These are phyloP conservation scores for Labeo rohita DNA, from an alignment of 2,113 vertebrate species.

Conservation along the genomic window DNA sequence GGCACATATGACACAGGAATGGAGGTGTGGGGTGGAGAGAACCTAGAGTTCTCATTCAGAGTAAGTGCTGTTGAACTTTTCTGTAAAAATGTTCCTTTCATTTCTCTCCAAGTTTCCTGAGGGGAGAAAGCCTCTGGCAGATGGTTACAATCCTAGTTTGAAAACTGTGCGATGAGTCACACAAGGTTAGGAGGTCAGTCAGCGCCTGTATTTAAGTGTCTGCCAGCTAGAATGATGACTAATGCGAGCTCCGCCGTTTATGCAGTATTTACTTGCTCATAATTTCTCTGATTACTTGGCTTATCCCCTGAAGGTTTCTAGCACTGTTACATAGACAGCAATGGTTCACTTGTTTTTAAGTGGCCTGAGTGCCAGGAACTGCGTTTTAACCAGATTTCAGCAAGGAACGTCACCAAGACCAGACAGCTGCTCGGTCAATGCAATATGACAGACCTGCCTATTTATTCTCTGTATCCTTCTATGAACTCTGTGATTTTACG, in stretches of 20 bases:
- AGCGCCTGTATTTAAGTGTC: conserved; percentile 33
- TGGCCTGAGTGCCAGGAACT: not conserved
- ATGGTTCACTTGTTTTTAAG: not conserved
- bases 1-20: conserved; percentile 98
- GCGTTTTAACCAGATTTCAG: not conserved
- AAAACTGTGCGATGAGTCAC: conserved; percentile 35
- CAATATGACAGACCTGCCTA: conserved; percentile 37
- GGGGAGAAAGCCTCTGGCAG: not conserved
- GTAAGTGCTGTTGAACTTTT: conserved; percentile 73
- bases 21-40: conserved; percentile 99
- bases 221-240: conserved; percentile 9
- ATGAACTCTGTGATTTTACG: not conserved
- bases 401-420: not conserved
- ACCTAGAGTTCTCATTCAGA: conserved; percentile 97
- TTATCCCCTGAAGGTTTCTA: conserved; percentile 6
- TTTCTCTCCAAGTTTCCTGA: not conserved
- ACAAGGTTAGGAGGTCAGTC: not conserved
- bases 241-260: not conserved
- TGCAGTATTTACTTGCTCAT: conserved; percentile 32
- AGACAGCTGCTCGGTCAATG: conserved; percentile 15
- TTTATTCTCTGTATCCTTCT: conserved; percentile 46
- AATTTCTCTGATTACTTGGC: conserved; percentile 29
- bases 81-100: not conserved
- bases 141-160: conserved; percentile 17
- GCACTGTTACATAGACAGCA: not conserved